Evolutionary conservation across 2,797 vertebrate species (phyloP).

Genomic region (Malacoctenus gilli): DNA sequence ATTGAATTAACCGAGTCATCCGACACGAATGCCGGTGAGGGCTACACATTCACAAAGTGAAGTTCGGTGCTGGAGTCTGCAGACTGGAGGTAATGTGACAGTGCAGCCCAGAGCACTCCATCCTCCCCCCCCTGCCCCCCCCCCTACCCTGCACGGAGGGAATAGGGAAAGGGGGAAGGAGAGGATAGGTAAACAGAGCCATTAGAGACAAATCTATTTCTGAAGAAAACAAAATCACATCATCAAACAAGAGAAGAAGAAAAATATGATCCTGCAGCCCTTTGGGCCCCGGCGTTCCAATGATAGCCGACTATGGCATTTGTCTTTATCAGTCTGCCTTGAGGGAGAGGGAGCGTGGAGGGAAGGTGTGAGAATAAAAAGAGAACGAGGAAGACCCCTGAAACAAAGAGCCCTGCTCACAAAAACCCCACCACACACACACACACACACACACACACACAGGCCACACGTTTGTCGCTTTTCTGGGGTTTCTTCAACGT

Average conservation of each 20-base stretch:
- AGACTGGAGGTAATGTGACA: slow-evolving; percentile 62
- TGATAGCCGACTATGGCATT: slow-evolving; percentile 84
- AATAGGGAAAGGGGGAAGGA: slow-evolving; percentile 59
- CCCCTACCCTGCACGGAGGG: slow-evolving; percentile 61
- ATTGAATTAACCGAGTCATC: background rate
- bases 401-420: slow-evolving; percentile 51
- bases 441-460: too few species aligned
- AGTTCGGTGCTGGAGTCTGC: slow-evolving; percentile 52
- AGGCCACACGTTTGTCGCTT: slow-evolving; percentile 56
- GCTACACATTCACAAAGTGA: slow-evolving; percentile 25
- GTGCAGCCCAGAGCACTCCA: slow-evolving; percentile 64
- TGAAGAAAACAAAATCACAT: slow-evolving; percentile 88
- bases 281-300: slow-evolving; percentile 74
- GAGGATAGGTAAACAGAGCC: slow-evolving; percentile 85
- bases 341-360: slow-evolving; percentile 65
- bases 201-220: slow-evolving; percentile 88
- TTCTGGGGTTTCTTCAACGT: slow-evolving; percentile 24
- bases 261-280: slow-evolving; percentile 83
- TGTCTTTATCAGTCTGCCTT: slow-evolving; percentile 86
- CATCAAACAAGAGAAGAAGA: slow-evolving; percentile 86
- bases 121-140: too few species aligned
- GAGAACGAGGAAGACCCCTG: slow-evolving; percentile 62
- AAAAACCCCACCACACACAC: too few species aligned
- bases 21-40: slow-evolving; percentile 9
- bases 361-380: slow-evolving; percentile 66